phyloP scores from a whole-genome alignment of 37 sponge, comb jelly and placozoan genomes.

The Petrosia ficiformis region DNA sequence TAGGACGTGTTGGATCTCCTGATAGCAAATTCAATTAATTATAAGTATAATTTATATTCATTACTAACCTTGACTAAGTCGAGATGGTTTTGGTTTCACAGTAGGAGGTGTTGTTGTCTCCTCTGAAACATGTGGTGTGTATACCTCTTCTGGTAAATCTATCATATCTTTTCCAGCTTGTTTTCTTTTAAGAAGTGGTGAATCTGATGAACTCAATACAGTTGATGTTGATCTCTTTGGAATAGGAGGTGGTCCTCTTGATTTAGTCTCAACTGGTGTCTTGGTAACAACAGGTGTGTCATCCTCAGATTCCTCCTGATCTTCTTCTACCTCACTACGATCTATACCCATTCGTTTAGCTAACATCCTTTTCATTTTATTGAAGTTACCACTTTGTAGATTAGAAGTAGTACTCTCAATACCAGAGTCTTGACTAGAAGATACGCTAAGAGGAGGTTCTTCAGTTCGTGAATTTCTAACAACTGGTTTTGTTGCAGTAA shows the following conservation, averaged over 20 bases:
- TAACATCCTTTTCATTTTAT: background rate
- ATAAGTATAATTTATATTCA: too few species aligned
- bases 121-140: too few species aligned
- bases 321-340: background rate
- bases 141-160: too few species aligned
- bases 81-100: too few species aligned
- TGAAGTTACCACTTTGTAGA: background rate
- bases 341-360: background rate
- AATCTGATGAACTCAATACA: constrained; percentile 4
- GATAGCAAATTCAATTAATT: too few species aligned
- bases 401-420: background rate
- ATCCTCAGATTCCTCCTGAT: background rate
- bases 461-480: background rate
- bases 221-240: constrained; percentile 27
- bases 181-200: too few species aligned
- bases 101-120: too few species aligned
- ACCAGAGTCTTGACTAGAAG: background rate
- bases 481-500: background rate
- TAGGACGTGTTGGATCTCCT: too few species aligned
- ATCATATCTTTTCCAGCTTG: too few species aligned
- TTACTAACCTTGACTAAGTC: too few species aligned
- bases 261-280: background rate
- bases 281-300: background rate
- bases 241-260: constrained; percentile 20
- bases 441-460: background rate